Percentiles rank a stretch among this genome's conserved stretches.
Evolutionary conservation across 2,888 invertebrate species (phyloP).

Genomic region (Eueremaeus valkanovi): DNA sequence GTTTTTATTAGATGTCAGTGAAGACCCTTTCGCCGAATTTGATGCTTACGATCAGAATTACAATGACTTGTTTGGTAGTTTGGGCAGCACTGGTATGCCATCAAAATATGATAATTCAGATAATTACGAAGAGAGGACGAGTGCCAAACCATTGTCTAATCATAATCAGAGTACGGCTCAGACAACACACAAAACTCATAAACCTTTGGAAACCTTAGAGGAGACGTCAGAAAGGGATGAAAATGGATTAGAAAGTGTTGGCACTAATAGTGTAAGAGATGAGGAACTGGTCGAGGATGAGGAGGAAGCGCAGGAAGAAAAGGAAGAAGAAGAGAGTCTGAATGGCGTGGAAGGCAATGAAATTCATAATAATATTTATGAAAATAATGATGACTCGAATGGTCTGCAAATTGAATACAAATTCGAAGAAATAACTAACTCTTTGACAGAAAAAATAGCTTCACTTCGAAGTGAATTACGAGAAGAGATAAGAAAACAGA

Average conservation of each 20-base stretch:
- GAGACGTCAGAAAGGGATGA: slow-evolving; percentile 21
- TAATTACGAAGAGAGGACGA: slow-evolving; percentile 3
- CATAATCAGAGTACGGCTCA: neutral
- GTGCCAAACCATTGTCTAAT: slow-evolving; percentile 28
- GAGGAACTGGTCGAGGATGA: neutral
- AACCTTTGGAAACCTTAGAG: slow-evolving; percentile 1
- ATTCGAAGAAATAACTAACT: slow-evolving; percentile 21
- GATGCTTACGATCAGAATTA: slow-evolving; percentile 26
- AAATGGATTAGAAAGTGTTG: neutral
- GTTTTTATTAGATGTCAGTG: slow-evolving; percentile 13
- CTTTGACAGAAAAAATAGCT: slow-evolving; percentile 22
- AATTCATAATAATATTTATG: slow-evolving; percentile 17
- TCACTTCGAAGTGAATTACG: neutral
- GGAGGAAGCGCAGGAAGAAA: slow-evolving; percentile 28
- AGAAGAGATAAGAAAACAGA: slow-evolving; percentile 23
- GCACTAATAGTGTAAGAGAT: neutral
- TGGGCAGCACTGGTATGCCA: neutral
- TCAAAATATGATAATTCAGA: slow-evolving; percentile 20
- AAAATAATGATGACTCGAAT: slow-evolving; percentile 2
- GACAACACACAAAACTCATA: neutral
- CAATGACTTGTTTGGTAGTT: slow-evolving; percentile 24
- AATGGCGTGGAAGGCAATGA: neutral
- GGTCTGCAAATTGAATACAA: slow-evolving; percentile 15
- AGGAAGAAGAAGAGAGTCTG: neutral
- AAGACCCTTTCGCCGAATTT: slow-evolving; percentile 34